phyloP scores from a whole-genome alignment of 2,113 vertebrate genomes.

The Physeter macrocephalus region DNA sequence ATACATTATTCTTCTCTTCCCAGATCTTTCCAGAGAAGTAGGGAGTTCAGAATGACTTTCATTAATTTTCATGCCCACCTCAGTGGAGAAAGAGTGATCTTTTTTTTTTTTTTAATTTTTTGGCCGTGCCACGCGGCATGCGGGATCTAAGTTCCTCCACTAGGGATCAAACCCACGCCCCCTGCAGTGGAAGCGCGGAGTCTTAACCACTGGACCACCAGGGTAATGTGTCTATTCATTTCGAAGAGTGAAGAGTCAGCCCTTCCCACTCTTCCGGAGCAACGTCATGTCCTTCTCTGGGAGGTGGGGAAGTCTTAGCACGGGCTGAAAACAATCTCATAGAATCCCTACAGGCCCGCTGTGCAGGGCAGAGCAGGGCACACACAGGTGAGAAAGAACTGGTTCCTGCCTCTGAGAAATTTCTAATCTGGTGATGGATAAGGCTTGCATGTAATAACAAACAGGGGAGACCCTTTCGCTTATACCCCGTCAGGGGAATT shows the following conservation, averaged over 20 bases:
- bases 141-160: too few species aligned
- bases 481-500: fast-evolving
- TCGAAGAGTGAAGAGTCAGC: fast-evolving
- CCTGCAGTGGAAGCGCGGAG: too few species aligned
- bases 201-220: too few species aligned
- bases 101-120: background rate
- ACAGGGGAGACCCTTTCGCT: background rate
- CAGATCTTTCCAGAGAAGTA: background rate
- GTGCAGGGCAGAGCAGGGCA: background rate
- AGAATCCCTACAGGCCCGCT: background rate
- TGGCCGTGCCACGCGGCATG: too few species aligned
- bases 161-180: too few species aligned
- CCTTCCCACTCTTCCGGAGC: background rate
- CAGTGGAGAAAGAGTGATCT: background rate
- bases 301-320: background rate
- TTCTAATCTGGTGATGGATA: background rate
- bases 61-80: background rate
- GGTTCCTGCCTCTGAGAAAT: background rate
- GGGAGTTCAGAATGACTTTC: too few species aligned
- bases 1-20: background rate
- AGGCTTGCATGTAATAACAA: background rate
- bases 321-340: fast-evolving
- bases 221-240: background rate
- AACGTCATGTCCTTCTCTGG: background rate
- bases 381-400: background rate